Base-by-base conservation (phyloP, 2,113 vertebrate species). In the Bathybates hornii region DNA sequence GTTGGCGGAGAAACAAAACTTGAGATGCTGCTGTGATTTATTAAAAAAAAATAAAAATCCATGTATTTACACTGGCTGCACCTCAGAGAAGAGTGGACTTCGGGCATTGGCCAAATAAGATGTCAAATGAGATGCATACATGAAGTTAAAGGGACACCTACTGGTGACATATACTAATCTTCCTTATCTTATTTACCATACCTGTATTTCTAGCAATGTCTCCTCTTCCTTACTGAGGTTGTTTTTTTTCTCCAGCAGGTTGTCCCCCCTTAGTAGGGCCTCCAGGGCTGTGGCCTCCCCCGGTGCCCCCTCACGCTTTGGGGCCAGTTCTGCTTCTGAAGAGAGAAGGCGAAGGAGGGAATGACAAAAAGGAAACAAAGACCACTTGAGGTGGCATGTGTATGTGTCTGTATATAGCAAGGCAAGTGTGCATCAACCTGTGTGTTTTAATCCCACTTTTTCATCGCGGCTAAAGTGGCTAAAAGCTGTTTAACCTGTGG, bases 171-270 rank as follows among this genome's bases (percentile, higher is more conserved):
- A 78, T 78, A 32, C 27, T 78, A 78, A 78, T 13, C 0, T 78
- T n/a, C 14, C 54, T 1, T 56, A n/a, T 41, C 12, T 4, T 32
- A 45, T 78, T 78, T 0, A 84, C 68, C 5, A 45, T 19, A 99
- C 98, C 97, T 99, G 98, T 87, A 99, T 98, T 94, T 99, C 98
- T 94, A 98, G 97, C 89, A 98, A 92, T 82, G 97, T 98, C 80
- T 99, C 98, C 57, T 99, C 98, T 29, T 99, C 98, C 91, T 97
- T 98, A 92, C 94, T 90, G 88, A 98, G 94, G 19, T 87, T 94
- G 89, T 92, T 93, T 92, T 98, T 99, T 93, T 99, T 99, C 95
- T 99, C 98, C 88, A 99, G 95, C 92, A 94, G 81, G 71, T 21
- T 93, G 82, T 97, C 96, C 6, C 89, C 93, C 87, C 96, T 95